Base-by-base conservation (phyloP, 2,797 vertebrate species). In the Peromyscus attwateri region DNA sequence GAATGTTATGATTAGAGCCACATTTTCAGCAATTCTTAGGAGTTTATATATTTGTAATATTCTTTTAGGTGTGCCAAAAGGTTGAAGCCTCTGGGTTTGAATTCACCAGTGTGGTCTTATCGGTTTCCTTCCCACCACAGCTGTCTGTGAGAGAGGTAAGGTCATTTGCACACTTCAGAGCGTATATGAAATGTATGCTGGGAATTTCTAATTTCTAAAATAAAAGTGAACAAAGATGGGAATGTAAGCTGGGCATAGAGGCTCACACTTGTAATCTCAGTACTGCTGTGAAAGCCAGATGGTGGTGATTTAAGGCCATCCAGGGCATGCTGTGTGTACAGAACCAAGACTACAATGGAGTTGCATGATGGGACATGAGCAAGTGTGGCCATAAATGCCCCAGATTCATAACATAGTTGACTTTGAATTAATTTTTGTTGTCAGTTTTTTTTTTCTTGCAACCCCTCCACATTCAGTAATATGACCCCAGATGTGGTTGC, bases 71-170 rank as follows among this genome's bases (percentile, higher is more conserved):
- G 12, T 99, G 99, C 8, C 99, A 99, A 52, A 98, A 98, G 4
- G 99, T 99, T 96, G 99, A 98, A 79, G 98, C 98, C 0, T 98
- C 99, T 57, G 98, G 99, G n/a, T 99, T 99, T 81, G 98, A 99
- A 98, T 99, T 99, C 85, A 99, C 99, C 94, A 99, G 98, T 55
- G 98, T 99, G 98, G 98, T 99, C 19, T 98, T 99, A 98, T 99
- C 99, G 0, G 99, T 99, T 34, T 99, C 99, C 12, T 99, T 99
- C 17, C 99, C 99, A 3, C 99, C 99, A 81, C 99, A 99, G 98
- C 99, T 99, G 40, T 99, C 99, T 71, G 99, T 99, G 91, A 99
- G 99, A 96, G 99, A 99, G 99, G 99, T 99, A 97, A 98, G 99
- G 0, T 66, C 92, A 40, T 94, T 93, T 92, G 40, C 31, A 70